Conservation (phyloP, 2,113 vertebrate species). For the Pteropus alecto region DNA sequence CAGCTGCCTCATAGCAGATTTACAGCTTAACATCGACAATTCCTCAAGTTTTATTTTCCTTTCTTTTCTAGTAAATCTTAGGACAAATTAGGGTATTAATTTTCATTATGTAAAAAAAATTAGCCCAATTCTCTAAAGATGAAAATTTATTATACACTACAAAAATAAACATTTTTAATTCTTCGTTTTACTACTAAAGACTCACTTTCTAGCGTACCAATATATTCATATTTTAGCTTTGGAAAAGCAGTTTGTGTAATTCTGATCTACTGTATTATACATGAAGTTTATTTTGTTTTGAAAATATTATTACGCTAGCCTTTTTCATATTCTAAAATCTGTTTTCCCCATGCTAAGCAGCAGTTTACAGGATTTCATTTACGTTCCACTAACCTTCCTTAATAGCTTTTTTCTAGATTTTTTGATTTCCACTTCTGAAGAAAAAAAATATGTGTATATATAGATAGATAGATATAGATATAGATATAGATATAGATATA, state of each 20-base stretch:
- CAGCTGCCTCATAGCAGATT: background rate
- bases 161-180: background rate
- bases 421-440: slow-evolving; percentile 52
- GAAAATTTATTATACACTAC: background rate
- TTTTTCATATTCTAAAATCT: background rate
- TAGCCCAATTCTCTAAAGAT: background rate
- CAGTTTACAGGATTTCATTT: background rate
- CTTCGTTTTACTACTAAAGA: background rate
- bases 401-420: slow-evolving; percentile 12
- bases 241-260: background rate
- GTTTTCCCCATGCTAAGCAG: background rate
- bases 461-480: background rate
- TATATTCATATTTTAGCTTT: background rate
- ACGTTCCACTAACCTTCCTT: slow-evolving; percentile 51
- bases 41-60: background rate
- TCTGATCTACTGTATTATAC: background rate
- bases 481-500: background rate
- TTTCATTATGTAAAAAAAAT: background rate
- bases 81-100: background rate
- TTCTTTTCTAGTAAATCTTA: slow-evolving; percentile 9
- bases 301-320: background rate
- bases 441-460: background rate
- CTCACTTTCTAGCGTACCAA: background rate
- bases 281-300: background rate
- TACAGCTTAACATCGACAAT: background rate